Conservation (phyloP, 2,888 invertebrate species). For the Philhelius pedissequus region DNA sequence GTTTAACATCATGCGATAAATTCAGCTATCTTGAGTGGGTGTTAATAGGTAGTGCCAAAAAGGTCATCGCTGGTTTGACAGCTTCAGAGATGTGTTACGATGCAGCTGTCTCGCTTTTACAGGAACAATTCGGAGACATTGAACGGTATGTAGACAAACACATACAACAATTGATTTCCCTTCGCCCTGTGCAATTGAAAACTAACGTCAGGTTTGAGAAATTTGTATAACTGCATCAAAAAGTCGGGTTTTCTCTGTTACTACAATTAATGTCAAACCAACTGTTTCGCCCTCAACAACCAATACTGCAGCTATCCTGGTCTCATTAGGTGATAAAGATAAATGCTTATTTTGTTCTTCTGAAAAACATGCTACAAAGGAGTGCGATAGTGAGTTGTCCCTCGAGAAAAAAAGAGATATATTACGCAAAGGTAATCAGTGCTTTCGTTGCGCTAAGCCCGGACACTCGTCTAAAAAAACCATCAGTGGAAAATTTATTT, state of each 20-base stretch:
- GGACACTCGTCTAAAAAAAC: neutral
- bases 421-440: conserved; percentile 4
- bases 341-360: conserved; percentile 2
- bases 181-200: conserved; percentile 18
- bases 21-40: conserved; percentile 45
- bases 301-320: neutral
- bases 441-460: conserved; percentile 13
- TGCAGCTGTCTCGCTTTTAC: conserved; percentile 34
- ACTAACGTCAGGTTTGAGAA: conserved; percentile 5
- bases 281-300: neutral
- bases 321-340: neutral
- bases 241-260: neutral
- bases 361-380: neutral
- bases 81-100: conserved; percentile 27
- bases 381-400: neutral
- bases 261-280: neutral
- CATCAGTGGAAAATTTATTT: no score
- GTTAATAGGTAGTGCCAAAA: conserved; percentile 30
- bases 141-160: neutral
- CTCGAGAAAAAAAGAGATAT: neutral
- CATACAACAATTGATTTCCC: neutral
- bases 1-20: conserved; percentile 17
- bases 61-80: conserved; percentile 14
- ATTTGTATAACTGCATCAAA: conserved; percentile 23
- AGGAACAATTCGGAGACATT: conserved; percentile 25